Evolutionary conservation across 2,113 vertebrate genomes (phyloP), one percentile per base, ranked within the genome.

Genomic region (Neotoma lepida): DNA sequence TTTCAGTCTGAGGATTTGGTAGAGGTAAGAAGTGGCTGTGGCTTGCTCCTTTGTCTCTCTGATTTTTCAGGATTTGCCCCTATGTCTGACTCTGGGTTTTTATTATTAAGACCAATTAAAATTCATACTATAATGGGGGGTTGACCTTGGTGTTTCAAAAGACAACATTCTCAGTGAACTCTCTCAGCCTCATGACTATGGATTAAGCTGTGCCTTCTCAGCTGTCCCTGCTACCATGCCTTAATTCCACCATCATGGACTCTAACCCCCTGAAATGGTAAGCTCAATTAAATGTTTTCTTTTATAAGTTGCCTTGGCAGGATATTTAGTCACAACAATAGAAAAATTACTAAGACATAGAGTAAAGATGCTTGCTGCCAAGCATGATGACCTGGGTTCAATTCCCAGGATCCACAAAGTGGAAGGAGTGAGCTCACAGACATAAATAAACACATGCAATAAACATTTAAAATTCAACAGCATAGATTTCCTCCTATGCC

Each of bases 391-490:
- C 28, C 33, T 35, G 61, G 30, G 10, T 86, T 86, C 24, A 14
- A 22, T 14, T 6, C 30, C 30, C 61, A 24, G 30, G 63, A 49
- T 35, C 30, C 26, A 35, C 0, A 0, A 66, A 9, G 61, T 78
- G 9, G 46, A 35, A 51, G 30, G 76, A 33, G 8, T 46, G 61
- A 86, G 13, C 4, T 26, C 41, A 44, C 28, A 84, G 58, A 84
- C 4, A 46, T 64, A 30, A 56, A 84, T 17, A 46, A 30, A 82
- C 56, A 44, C 81, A 44, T 20, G 2, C 58, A 64, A 24, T 44
- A 85, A 46, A 46, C 30, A 44, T n/a, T 91, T 89, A 89, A 86
- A 77, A 93, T 84, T 85, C 63, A 89, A 63, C 26, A 94, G 41
- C 22, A 14, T 91, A 80, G 54, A 77, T 76, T 58, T 44, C 6